These are phyloP conservation scores for Holothuria glaberrima DNA, from an alignment of 35 echinoderm and acorn worm species.

Conservation along the genomic window DNA sequence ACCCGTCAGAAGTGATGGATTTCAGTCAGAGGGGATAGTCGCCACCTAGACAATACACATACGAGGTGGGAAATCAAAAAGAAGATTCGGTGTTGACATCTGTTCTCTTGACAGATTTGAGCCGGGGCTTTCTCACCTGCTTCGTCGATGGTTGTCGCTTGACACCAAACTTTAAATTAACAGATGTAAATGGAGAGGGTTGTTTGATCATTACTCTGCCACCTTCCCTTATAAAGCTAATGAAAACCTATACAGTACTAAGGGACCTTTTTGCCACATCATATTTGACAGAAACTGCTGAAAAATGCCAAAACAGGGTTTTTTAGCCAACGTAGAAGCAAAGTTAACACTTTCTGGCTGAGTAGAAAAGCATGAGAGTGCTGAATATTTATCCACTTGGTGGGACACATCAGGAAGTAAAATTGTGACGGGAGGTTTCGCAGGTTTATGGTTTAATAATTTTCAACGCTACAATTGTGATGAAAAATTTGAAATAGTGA, in stretches of 20 bases:
- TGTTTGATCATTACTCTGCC: slow-evolving; percentile 43
- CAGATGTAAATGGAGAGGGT: slow-evolving; percentile 53
- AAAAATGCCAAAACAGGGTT: not conserved
- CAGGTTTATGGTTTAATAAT: too few relatives aligned
- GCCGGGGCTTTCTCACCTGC: slow-evolving; percentile 27
- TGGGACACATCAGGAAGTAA: too few relatives aligned
- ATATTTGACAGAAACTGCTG: slow-evolving; percentile 15
- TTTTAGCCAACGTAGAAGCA: too few relatives aligned
- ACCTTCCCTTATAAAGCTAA: slow-evolving; percentile 28
- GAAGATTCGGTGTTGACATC: slow-evolving; percentile 45
- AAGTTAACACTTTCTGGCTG: too few relatives aligned
- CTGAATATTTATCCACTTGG: too few relatives aligned
- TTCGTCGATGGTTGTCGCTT: slow-evolving; percentile 25
- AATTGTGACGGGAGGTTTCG: too few relatives aligned
- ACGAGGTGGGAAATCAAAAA: slow-evolving; percentile 50
- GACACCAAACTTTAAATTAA: slow-evolving; percentile 44
- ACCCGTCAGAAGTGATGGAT: slow-evolving; percentile 34
- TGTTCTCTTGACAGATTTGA: slow-evolving; percentile 43
- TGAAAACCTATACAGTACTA: slow-evolving; percentile 45
- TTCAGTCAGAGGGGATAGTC: slow-evolving; percentile 34
- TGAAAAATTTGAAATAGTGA: too few relatives aligned
- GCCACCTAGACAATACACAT: slow-evolving; percentile 36
- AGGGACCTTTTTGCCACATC: slow-evolving; percentile 27
- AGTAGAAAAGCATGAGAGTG: too few relatives aligned
- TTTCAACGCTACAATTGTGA: too few relatives aligned